Conservation (phyloP, 2,113 vertebrate genomes). For the Coturnix japonica region DNA sequence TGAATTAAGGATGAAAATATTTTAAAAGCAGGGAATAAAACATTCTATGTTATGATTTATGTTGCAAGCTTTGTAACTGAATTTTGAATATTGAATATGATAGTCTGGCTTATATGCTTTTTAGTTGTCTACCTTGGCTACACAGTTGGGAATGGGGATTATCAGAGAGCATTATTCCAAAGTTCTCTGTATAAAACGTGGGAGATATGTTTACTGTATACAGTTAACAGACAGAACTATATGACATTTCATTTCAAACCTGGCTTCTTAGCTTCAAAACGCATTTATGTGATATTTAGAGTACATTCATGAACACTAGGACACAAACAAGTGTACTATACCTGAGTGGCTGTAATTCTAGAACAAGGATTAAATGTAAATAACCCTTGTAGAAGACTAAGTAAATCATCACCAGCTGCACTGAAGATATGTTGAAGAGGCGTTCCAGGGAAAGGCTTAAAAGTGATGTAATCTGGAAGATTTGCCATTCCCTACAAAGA, state of each 20-base stretch:
- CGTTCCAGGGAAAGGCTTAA: constrained; percentile 94
- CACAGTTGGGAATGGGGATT: neutral
- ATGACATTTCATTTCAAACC: neutral
- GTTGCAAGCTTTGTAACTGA: neutral
- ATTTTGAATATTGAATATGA: neutral
- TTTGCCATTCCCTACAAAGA: constrained; percentile 87
- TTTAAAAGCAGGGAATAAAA: neutral
- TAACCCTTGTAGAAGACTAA: constrained; percentile 89
- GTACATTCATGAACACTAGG: neutral
- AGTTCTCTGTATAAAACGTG: neutral
- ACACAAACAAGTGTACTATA: constrained; percentile 58
- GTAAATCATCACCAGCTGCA: constrained; percentile 93
- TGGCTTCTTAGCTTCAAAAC: neutral
- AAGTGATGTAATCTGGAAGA: constrained; percentile 95
- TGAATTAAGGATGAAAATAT: neutral
- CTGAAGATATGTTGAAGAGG: constrained; percentile 95
- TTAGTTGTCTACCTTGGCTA: neutral
- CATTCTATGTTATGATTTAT: neutral
- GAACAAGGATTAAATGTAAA: constrained; percentile 92
- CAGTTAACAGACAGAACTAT: neutral
- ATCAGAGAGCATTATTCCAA: neutral
- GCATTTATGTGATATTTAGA: neutral
- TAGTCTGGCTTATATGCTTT: neutral
- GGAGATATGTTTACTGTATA: neutral
- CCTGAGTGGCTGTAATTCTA: constrained; percentile 91